phyloP scores from a whole-genome alignment of 2,113 vertebrate genomes.

The Arizona elegans region DNA sequence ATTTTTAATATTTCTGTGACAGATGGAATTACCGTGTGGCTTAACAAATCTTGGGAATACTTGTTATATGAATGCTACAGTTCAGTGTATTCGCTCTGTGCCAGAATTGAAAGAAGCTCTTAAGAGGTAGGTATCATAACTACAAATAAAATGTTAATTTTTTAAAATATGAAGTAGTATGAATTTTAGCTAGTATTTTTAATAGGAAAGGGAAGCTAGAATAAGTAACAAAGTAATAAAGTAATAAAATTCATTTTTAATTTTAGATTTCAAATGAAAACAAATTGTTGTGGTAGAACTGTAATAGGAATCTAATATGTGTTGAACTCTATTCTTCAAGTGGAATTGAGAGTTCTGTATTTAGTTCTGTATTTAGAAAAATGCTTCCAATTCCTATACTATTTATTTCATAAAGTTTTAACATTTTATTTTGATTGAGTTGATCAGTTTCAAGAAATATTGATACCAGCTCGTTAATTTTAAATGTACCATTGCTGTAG shows the following conservation, averaged over 20 bases:
- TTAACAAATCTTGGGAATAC: conserved; percentile 98
- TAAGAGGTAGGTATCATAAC: conserved; percentile 76
- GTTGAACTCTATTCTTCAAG: neutral
- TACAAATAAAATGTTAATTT: neutral
- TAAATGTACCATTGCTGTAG: neutral
- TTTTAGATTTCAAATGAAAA: neutral
- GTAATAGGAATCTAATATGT: neutral
- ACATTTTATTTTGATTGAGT: neutral
- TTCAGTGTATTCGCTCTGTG: conserved; percentile 98
- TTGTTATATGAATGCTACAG: conserved; percentile 99
- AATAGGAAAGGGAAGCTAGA: neutral
- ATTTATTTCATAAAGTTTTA: neutral
- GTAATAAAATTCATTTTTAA: neutral
- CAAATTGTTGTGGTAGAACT: neutral
- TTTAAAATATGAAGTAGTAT: neutral
- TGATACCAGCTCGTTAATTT: neutral
- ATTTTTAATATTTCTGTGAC: conserved; percentile 39
- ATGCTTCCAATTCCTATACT: neutral
- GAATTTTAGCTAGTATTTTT: neutral
- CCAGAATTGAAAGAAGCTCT: conserved; percentile 94
- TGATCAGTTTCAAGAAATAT: neutral
- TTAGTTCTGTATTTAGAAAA: neutral
- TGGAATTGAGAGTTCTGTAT: neutral
- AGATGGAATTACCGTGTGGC: conserved; percentile 98
- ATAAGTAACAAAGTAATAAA: neutral